phyloP scores from a whole-genome alignment of 1,140 invertebrate species.

The Drosophila ambigua region DNA sequence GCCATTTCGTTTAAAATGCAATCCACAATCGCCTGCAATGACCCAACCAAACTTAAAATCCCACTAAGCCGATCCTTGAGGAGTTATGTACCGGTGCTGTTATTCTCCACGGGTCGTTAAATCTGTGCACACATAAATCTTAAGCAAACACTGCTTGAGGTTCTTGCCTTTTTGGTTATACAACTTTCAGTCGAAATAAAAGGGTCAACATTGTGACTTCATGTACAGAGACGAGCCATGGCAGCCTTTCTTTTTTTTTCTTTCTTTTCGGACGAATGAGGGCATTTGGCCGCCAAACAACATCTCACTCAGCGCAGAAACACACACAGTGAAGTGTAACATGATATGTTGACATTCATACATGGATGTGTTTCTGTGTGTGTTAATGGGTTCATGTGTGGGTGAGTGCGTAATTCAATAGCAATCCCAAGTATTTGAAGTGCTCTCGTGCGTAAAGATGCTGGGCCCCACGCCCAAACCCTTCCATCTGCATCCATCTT shows the following conservation, averaged over 20 bases:
- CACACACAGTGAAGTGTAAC: slow-evolving; percentile 61
- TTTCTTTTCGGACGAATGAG: slow-evolving; percentile 4
- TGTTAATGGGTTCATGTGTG: not conserved
- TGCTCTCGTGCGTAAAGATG: slow-evolving; percentile 40
- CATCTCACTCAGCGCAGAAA: slow-evolving; percentile 38
- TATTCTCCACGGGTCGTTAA: slow-evolving; percentile 51
- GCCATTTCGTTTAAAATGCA: slow-evolving; percentile 32
- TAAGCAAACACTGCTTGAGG: slow-evolving; percentile 52
- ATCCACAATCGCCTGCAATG: slow-evolving; percentile 20
- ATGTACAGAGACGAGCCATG: slow-evolving; percentile 10
- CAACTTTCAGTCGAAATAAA: slow-evolving; percentile 63
- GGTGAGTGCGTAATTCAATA: slow-evolving; percentile 61
- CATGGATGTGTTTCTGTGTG: slow-evolving; percentile 11
- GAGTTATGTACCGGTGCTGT: not conserved
- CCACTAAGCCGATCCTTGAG: slow-evolving; percentile 29
- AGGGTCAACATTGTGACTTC: slow-evolving; percentile 68
- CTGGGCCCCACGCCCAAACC: not conserved
- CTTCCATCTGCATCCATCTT: slow-evolving; percentile 26
- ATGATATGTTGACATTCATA: slow-evolving; percentile 58
- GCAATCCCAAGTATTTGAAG: slow-evolving; percentile 41
- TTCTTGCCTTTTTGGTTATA: slow-evolving; percentile 48
- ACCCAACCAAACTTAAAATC: slow-evolving; percentile 25
- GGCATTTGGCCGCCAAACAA: not conserved
- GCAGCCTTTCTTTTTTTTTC: slow-evolving; percentile 10
- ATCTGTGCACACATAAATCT: slow-evolving; percentile 68